Evolutionary conservation across 1,140 invertebrate species (phyloP).

Genomic region (Caerostris darwini): DNA sequence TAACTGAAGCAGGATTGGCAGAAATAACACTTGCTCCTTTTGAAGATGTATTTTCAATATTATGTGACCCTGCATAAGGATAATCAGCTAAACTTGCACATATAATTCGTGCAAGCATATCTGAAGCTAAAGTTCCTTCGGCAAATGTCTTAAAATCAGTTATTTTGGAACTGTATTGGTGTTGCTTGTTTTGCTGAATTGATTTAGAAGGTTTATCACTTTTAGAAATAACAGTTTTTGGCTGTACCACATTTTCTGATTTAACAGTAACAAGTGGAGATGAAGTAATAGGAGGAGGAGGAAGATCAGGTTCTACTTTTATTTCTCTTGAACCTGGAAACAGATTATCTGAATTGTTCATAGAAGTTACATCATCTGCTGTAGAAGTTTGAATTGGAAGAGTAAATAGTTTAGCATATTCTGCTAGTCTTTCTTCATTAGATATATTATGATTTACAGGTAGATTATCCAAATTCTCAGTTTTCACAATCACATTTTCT

Average conservation of each 20-base stretch:
- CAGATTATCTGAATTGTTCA: constrained; percentile 38
- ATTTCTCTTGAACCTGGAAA: neutral
- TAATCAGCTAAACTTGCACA: constrained; percentile 79
- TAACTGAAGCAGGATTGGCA: constrained; percentile 47
- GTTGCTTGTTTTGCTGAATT: constrained; percentile 56
- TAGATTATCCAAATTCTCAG: constrained; percentile 46
- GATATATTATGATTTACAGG: constrained; percentile 31
- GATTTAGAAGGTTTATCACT: constrained; percentile 64
- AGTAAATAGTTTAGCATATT: constrained; percentile 67
- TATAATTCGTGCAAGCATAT: constrained; percentile 78
- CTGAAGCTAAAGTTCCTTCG: constrained; percentile 74
- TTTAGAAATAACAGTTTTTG: constrained; percentile 55
- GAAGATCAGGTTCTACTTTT: constrained; percentile 7
- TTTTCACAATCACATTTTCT: constrained; percentile 56
- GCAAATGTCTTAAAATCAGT: constrained; percentile 70
- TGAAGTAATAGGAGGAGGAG: constrained; percentile 20
- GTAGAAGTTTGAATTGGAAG: constrained; percentile 49
- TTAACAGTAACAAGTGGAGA: constrained; percentile 41
- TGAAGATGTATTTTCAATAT: constrained; percentile 62
- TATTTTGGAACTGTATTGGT: constrained; percentile 56
- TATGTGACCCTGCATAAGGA: constrained; percentile 78
- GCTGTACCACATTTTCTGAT: constrained; percentile 5
- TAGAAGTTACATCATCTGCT: constrained; percentile 20
- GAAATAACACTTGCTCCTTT: constrained; percentile 73
- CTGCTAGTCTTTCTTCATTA: constrained; percentile 62